Conservation (phyloP, 2,888 invertebrate species). For the Dorcus parallelipipedus region DNA sequence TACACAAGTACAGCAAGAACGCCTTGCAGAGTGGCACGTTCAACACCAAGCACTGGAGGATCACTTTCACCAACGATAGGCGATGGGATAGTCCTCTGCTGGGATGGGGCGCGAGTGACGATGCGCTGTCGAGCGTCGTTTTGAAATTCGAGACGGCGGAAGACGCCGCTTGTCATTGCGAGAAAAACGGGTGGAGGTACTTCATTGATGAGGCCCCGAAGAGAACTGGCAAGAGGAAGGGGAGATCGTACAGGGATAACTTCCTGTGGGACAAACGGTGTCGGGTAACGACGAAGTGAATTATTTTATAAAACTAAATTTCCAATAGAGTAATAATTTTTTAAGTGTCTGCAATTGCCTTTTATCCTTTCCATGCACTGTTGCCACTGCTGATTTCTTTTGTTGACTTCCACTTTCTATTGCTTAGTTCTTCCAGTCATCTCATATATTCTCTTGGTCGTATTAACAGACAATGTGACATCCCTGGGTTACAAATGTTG, state of each 20-base stretch:
- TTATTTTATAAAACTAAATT: background rate
- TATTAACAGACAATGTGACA: no score
- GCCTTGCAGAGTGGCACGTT: slow-evolving; percentile 33
- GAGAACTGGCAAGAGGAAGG: slow-evolving; percentile 51
- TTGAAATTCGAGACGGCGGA: slow-evolving; percentile 71
- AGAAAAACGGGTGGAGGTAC: slow-evolving; percentile 88
- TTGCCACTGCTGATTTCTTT: no score
- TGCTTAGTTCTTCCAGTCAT: no score
- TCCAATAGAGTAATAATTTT: no score
- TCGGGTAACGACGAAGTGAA: slow-evolving; percentile 85
- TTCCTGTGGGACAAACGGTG: slow-evolving; percentile 91
- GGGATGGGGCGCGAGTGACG: slow-evolving; percentile 93
- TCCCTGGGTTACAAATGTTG: no score
- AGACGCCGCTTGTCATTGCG: slow-evolving; percentile 84
- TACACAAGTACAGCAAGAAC: slow-evolving; percentile 34
- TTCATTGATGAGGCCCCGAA: slow-evolving; percentile 70
- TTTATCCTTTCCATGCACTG: no score
- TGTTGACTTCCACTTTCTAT: no score
- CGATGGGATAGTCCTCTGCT: slow-evolving; percentile 74
- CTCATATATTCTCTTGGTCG: no score
- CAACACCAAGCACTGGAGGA: slow-evolving; percentile 27
- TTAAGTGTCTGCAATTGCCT: no score
- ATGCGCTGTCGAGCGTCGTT: slow-evolving; percentile 85
- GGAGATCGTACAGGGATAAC: slow-evolving; percentile 79
- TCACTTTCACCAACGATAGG: slow-evolving; percentile 29